Conservation (phyloP, 92 coral and sea anemone genomes). For the Metridium senile region DNA sequence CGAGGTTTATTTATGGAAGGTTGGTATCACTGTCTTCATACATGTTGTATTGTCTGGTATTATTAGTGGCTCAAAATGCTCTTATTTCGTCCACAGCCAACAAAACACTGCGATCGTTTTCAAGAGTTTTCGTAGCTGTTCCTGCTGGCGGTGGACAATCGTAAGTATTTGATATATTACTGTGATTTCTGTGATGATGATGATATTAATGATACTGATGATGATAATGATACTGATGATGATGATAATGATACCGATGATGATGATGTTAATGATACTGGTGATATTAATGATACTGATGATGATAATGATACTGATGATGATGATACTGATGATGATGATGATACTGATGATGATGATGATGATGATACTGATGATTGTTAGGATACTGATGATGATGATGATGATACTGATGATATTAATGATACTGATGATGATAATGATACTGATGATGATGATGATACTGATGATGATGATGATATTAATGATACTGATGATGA, state of each 20-base stretch:
- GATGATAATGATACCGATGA: no score
- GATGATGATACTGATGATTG: no score
- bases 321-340: no score
- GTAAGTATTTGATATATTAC: constrained; percentile 63
- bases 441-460: no score
- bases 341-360: no score
- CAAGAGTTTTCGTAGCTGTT: constrained; percentile 90
- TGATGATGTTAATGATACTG: no score
- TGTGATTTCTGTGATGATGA: neutral
- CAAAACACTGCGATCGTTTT: constrained; percentile 72
- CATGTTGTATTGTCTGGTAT: neutral
- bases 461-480: neutral
- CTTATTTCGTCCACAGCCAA: constrained; percentile 28
- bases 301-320: no score
- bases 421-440: neutral
- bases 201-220: neutral
- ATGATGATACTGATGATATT: neutral
- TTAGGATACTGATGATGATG: neutral
- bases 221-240: no score
- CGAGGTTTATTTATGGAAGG: constrained; percentile 93
- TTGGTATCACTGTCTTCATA: constrained; percentile 14
- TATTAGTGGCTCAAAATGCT: neutral
- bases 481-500: no score
- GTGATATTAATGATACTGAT: no score
- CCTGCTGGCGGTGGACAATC: constrained; percentile 80